phyloP scores from a whole-genome alignment of 92 coral and sea anemone species.

The Ricordea florida region DNA sequence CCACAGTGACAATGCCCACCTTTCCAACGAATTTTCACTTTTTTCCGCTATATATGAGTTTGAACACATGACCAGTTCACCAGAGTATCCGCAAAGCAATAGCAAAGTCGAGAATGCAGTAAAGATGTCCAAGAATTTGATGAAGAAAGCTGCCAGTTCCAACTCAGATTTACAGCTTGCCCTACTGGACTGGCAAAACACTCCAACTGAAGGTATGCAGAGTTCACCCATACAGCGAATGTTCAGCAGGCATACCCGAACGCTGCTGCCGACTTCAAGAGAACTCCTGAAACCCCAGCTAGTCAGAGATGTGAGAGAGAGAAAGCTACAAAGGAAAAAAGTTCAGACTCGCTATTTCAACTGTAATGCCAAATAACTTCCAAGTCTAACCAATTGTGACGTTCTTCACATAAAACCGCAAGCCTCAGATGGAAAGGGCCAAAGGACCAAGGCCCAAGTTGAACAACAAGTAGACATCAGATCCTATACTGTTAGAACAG shows the following conservation, averaged over 20 bases:
- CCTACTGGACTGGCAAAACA: conserved; percentile 18
- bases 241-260: conserved; percentile 29
- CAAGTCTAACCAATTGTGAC: too few species aligned
- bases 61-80: conserved; percentile 47
- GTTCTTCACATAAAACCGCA: background rate
- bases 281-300: conserved; percentile 37
- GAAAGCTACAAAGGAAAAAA: background rate
- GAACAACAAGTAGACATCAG: too few species aligned
- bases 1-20: conserved; percentile 42
- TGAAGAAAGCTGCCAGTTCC: conserved; percentile 1
- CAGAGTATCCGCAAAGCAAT: conserved; percentile 41
- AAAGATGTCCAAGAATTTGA: conserved; percentile 22
- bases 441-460: too few species aligned
- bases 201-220: conserved; percentile 16
- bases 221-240: conserved; percentile 24
- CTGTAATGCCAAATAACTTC: background rate
- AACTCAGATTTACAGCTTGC: conserved; percentile 21
- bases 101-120: conserved; percentile 40
- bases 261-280: conserved; percentile 8
- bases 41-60: conserved; percentile 40
- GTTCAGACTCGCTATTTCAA: conserved; percentile 8
- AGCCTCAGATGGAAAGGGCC: background rate
- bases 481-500: too few species aligned
- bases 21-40: conserved; percentile 4
- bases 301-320: conserved; percentile 4